These are phyloP conservation scores for Vireo altiloquus DNA, from an alignment of 2,113 vertebrate species.

Conservation along the genomic window DNA sequence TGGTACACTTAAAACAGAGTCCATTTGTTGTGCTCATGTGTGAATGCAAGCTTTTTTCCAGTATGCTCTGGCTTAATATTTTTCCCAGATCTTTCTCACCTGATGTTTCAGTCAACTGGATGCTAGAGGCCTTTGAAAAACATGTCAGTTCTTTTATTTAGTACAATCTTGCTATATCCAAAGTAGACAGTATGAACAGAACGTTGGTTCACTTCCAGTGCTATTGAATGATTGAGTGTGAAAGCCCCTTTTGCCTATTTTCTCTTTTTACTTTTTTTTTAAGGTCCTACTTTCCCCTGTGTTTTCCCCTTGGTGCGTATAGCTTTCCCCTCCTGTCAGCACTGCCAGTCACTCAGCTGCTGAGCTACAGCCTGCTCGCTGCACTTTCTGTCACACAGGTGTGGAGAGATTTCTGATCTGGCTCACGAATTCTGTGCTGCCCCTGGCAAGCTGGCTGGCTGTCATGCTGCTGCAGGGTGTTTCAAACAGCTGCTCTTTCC, in stretches of 20 bases:
- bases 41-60: not conserved
- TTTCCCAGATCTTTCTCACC: constrained; percentile 27
- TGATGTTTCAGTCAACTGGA: constrained; percentile 20
- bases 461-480: not conserved
- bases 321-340: constrained; percentile 30
- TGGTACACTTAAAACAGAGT: not conserved
- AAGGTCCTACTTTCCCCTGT: constrained; percentile 5
- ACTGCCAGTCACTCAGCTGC: not conserved
- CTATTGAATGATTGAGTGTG: constrained; percentile 29
- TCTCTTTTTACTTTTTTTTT: not conserved
- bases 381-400: constrained; percentile 34
- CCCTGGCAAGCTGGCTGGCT: not conserved
- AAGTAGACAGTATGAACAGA: constrained; percentile 32
- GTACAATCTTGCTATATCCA: not conserved
- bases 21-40: not conserved
- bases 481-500: constrained; percentile 9
- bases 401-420: constrained; percentile 40
- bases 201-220: constrained; percentile 30
- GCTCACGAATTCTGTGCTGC: not conserved
- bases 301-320: not conserved
- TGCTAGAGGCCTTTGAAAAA: not conserved
- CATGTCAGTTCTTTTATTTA: not conserved
- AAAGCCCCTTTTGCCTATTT: constrained; percentile 24
- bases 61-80: not conserved
- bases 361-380: not conserved